These are phyloP conservation scores for Schizopygopsis pylzovi DNA, from an alignment of 2,797 vertebrate species.

Conservation along the genomic window DNA sequence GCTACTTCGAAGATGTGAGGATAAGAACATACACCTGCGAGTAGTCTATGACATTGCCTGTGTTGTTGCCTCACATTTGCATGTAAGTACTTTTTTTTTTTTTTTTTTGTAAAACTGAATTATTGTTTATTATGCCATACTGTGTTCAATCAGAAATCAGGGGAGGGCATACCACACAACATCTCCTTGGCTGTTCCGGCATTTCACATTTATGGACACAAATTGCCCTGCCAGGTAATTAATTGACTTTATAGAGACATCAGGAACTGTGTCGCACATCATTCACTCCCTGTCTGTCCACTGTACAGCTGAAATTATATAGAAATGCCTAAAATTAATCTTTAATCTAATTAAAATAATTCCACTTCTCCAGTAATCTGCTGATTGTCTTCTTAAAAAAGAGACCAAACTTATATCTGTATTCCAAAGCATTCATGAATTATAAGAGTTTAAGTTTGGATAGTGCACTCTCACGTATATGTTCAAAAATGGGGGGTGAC, in stretches of 20 bases:
- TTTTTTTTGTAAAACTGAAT: not conserved
- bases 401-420: too few species aligned
- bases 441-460: too few species aligned
- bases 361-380: too few species aligned
- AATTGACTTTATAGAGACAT: not conserved
- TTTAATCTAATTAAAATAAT: not conserved
- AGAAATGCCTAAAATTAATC: not conserved
- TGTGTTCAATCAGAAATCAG: slow-evolving; percentile 20
- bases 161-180: slow-evolving; percentile 10
- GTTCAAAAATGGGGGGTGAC: too few species aligned
- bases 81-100: not conserved
- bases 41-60: slow-evolving; percentile 35
- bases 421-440: too few species aligned
- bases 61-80: slow-evolving; percentile 26
- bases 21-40: too few species aligned
- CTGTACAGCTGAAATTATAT: slow-evolving; percentile 13
- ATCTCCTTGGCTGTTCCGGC: slow-evolving; percentile 22
- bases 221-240: slow-evolving; percentile 28
- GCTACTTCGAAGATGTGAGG: too few species aligned
- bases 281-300: not conserved
- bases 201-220: slow-evolving; percentile 42
- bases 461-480: too few species aligned
- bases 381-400: too few species aligned
- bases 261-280: not conserved
- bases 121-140: not conserved